Evolutionary conservation across 2,888 invertebrate species (phyloP).

Genomic region (Limnephilus auricula): DNA sequence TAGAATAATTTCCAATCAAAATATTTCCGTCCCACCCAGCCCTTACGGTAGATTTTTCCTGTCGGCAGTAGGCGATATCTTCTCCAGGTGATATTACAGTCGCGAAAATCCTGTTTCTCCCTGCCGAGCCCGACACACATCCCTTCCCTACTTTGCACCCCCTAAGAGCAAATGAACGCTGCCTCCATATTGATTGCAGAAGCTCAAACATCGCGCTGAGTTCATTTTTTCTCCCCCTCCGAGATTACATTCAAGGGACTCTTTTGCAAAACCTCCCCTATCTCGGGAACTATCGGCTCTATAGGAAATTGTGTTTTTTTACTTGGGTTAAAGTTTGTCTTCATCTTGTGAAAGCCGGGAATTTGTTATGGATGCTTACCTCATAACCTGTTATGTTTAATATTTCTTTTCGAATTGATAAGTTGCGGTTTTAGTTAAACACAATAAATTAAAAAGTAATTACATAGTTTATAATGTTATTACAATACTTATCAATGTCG

Average conservation of each 20-base stretch:
- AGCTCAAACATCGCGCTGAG: constrained; percentile 24
- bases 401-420: no score
- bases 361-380: background rate
- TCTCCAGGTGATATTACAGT: background rate
- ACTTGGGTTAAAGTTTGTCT: background rate
- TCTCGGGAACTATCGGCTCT: constrained; percentile 17
- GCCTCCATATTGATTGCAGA: constrained; percentile 43
- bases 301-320: constrained; percentile 25
- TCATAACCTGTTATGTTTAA: background rate
- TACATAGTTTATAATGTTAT: no score
- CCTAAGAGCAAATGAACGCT: constrained; percentile 35
- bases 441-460: no score
- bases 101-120: background rate
- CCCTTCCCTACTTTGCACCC: background rate
- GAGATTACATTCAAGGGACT: constrained; percentile 16
- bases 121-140: background rate
- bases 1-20: constrained; percentile 17
- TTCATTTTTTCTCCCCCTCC: constrained; percentile 22
- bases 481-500: no score
- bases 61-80: background rate
- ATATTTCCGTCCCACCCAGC: constrained; percentile 8
- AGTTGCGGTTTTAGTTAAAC: no score
- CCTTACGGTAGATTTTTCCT: background rate
- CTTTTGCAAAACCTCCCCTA: constrained; percentile 33
- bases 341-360: background rate